Base-by-base conservation (phyloP, 2,888 invertebrate species). In the Nomada lathburiana region DNA sequence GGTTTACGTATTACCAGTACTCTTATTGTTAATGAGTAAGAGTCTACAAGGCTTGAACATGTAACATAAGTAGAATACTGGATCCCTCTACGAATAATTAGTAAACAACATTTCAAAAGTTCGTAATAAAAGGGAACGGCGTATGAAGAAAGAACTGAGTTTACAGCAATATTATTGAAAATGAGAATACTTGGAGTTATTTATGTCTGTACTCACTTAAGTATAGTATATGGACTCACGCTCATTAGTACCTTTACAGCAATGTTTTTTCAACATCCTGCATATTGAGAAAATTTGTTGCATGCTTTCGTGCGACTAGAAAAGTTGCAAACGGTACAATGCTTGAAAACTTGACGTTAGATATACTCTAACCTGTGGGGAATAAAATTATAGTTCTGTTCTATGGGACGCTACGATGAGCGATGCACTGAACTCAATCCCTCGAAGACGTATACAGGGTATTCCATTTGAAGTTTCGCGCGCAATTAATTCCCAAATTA, bases 281-380 rank as follows among this genome's bases (percentile, higher is more conserved):
- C 0, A 7, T 29, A 29, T 29, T 29, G 7, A 5, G 29, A 29
- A 16, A 50, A 50, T 18, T 50, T 11, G 16, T 18, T 50, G 50
- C 53, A 23, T 55, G 67, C 53, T 52, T 36, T 29, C 13, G n/a
- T 23, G 20, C 7, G 26, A 65, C 42, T 16, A 42, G 36, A 42
- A 13, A 69, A 36, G 50, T 26, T 57, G 60, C 20, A n/a, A 23
- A 20, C 52, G 53, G 64, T 82, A 69, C 50, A 79, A 65, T 65
- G 76, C 82, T 36, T 65, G 67, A 57, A 67, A 76, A 76, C 50
- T 65, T 53, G 70, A 79, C 60, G 59, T 76, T 64, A 63, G 75
- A 75, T 67, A 73, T 44, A 11, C 55, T 55, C 60, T 36, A 47
- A 65, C 69, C 47, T 42, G 70, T 52, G 77, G 77, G 36, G 47